A percentile compares a stretch with the other conserved stretches of the same genome.
Conservation (phyloP, 2,113 vertebrate genomes). For the Anthoscopus minutus region DNA sequence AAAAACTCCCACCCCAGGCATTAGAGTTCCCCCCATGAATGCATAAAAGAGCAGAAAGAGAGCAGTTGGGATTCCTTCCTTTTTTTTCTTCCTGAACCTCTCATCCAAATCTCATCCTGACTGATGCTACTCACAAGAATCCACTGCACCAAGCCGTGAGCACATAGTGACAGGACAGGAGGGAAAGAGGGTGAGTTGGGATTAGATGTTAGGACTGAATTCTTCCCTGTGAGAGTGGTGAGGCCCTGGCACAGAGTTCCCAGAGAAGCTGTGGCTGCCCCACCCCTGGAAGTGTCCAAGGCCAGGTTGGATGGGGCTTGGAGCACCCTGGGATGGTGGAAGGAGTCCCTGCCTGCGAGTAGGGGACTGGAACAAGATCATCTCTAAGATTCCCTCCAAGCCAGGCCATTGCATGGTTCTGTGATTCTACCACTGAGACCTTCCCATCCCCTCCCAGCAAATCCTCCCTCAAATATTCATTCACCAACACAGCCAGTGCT, state of each 20-base stretch:
- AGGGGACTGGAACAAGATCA: background rate
- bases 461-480: background rate
- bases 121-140: background rate
- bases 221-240: background rate
- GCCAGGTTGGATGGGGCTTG: background rate
- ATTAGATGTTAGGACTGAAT: background rate
- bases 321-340: background rate
- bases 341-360: background rate
- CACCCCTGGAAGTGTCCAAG: background rate
- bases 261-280: background rate
- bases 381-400: background rate
- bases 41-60: background rate
- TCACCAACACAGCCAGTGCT: background rate
- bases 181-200: background rate
- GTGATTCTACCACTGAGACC: background rate
- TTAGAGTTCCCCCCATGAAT: background rate
- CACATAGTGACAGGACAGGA: background rate
- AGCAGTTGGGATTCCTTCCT: background rate
- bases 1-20: background rate
- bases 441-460: background rate
- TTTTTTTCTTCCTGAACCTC: background rate
- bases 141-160: background rate
- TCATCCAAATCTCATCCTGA: background rate
- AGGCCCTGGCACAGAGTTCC: accelerated
- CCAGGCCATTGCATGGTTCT: background rate